Base-by-base conservation (phyloP, 2,797 vertebrate species). In the Telmatherina bonti region DNA sequence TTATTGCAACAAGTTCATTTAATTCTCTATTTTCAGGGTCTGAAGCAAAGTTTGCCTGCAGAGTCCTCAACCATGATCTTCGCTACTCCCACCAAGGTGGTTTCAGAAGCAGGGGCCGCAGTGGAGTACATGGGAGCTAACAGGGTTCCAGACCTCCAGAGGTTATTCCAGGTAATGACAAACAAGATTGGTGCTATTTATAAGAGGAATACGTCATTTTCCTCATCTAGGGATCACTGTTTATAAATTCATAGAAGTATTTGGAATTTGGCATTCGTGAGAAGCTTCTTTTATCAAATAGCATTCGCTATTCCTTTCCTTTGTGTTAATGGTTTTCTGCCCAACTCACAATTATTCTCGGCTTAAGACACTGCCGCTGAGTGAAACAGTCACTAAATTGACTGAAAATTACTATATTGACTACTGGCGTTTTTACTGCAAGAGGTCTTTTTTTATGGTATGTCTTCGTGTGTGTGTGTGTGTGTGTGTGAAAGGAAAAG, bases 71-170 rank as follows among this genome's bases (percentile, higher is more conserved):
- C 94, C 68, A 91, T 96, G 89, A 88, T 96, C 85, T 97, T 96
- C 84, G 93, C 95, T 68, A 93, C 94, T 27, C 96, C 97, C 70
- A 95, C 95, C 69, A 98, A 97, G 86, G 43, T 95, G 77, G 82
- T 92, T 73, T 94, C 96, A 7, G 91, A 94, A 79, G 67, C 87
- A 2, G 77, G 91, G 54, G 3, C 91, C n/a, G 56, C 83, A 29
- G 92, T 78, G 43, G 83, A 96, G 80, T 96, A 92, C 88, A 55
- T 95, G 82, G 90, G 89, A 76, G 70, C 85, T 80, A 99, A 97
- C 93, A 95, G 80, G 83, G 97, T 99, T 62, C 95, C 96, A 45
- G 95, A 97, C 29, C 80, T 98, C 27, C 98, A 99, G 90, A 97
- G 87, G 78, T 0, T 98, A 31, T 99, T 98, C 92, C 97, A 99